phyloP scores from a whole-genome alignment of 2,888 invertebrate genomes.

The Morinoia aosen region DNA sequence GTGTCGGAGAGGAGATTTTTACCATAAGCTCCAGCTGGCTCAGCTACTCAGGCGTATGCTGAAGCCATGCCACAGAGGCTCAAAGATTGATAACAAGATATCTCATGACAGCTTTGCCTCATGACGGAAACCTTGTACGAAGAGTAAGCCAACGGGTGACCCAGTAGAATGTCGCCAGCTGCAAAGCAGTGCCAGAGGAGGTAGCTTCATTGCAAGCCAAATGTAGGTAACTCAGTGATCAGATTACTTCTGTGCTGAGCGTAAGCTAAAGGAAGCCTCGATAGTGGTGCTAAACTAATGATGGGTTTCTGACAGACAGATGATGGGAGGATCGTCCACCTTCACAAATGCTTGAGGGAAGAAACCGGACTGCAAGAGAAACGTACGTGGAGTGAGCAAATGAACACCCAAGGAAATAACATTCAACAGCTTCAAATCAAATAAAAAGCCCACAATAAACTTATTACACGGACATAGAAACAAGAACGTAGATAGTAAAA shows the following conservation, averaged over 20 bases:
- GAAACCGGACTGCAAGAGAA: constrained; percentile 59
- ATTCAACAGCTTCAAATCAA: background rate
- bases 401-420: background rate
- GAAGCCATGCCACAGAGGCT: too few relatives aligned
- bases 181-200: too few relatives aligned
- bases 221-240: background rate
- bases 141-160: background rate
- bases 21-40: too few relatives aligned
- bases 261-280: background rate
- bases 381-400: background rate
- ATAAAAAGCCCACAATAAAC: background rate
- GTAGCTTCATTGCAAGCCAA: background rate
- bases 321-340: constrained; percentile 53
- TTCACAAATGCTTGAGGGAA: constrained; percentile 61
- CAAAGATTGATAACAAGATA: too few relatives aligned
- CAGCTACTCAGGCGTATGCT: too few relatives aligned
- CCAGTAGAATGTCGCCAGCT: background rate
- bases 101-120: too few relatives aligned
- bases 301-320: background rate
- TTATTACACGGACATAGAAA: background rate
- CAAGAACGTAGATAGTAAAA: background rate
- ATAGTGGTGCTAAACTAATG: background rate
- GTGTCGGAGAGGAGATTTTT: too few relatives aligned
- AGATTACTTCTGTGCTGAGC: background rate
- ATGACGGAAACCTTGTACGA: too few relatives aligned